Evolutionary conservation across 2,797 vertebrate genomes (phyloP).

Genomic region (Myotis myotis): DNA sequence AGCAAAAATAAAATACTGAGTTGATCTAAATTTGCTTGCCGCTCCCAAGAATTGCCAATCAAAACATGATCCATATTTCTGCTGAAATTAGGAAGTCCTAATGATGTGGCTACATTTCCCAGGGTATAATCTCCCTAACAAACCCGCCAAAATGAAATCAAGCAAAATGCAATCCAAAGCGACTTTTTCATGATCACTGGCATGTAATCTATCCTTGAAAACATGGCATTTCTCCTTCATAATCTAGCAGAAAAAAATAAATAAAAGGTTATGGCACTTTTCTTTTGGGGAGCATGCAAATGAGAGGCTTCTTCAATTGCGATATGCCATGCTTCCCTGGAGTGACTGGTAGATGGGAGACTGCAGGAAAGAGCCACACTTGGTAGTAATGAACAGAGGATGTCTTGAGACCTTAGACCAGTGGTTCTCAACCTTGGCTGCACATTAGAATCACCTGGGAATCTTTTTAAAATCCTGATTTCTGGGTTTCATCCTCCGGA

Average conservation of each 20-base stretch:
- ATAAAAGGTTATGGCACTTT: background rate
- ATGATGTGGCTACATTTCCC: background rate
- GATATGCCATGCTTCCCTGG: background rate
- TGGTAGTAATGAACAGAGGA: background rate
- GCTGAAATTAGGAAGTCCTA: background rate
- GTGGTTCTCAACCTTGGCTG: too few species aligned
- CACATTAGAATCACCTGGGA: too few species aligned
- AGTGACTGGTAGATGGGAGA: background rate
- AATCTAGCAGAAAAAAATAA: background rate
- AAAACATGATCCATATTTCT: conserved; percentile 32
- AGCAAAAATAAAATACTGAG: background rate
- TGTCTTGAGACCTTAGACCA: background rate
- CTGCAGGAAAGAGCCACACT: background rate
- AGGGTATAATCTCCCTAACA: background rate
- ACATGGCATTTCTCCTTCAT: background rate
- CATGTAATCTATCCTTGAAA: conserved; percentile 31
- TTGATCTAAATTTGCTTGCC: conserved; percentile 15
- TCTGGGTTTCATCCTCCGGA: too few species aligned
- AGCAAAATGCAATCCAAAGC: background rate
- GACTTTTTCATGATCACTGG: conserved; percentile 18
- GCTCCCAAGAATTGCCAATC: background rate
- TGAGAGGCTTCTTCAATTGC: background rate
- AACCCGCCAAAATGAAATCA: conserved; percentile 17
- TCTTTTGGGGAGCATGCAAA: background rate
- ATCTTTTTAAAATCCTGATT: too few species aligned